Percentiles rank a stretch among this genome's conserved stretches.
Conservation (phyloP, 1,140 invertebrate genomes). For the Papilio machaon region DNA sequence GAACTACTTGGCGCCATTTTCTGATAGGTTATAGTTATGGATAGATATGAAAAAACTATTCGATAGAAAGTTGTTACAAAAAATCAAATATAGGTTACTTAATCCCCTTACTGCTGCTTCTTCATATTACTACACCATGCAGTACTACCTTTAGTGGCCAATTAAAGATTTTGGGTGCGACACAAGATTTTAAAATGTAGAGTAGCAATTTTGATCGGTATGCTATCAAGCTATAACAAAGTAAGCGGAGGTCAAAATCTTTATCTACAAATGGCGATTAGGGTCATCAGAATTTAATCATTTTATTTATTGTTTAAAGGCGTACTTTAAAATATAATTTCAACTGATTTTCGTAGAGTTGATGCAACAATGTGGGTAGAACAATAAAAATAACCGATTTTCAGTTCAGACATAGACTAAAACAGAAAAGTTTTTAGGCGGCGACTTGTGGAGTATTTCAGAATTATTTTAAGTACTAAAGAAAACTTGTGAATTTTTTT, state of each 20-base stretch:
- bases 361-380: not conserved
- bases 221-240: too few species aligned
- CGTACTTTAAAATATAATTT: not conserved
- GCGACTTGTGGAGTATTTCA: not conserved
- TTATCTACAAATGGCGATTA: not conserved
- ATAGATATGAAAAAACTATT: not conserved
- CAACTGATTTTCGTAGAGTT: too few species aligned
- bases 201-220: too few species aligned
- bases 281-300: not conserved
- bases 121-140: too few species aligned
- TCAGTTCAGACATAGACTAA: not conserved
- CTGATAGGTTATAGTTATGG: not conserved
- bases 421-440: not conserved
- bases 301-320: not conserved
- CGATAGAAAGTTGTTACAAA: not conserved
- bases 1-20: slow-evolving; percentile 11
- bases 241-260: not conserved
- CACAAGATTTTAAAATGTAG: too few species aligned
- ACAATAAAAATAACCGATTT: not conserved
- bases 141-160: too few species aligned
- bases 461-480: too few species aligned
- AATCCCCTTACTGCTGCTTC: too few species aligned
- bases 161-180: too few species aligned
- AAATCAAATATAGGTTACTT: too few species aligned
- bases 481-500: too few species aligned